These are phyloP conservation scores for Coptodon rendalli DNA, from an alignment of 2,113 vertebrate genomes.

Conservation along the genomic window DNA sequence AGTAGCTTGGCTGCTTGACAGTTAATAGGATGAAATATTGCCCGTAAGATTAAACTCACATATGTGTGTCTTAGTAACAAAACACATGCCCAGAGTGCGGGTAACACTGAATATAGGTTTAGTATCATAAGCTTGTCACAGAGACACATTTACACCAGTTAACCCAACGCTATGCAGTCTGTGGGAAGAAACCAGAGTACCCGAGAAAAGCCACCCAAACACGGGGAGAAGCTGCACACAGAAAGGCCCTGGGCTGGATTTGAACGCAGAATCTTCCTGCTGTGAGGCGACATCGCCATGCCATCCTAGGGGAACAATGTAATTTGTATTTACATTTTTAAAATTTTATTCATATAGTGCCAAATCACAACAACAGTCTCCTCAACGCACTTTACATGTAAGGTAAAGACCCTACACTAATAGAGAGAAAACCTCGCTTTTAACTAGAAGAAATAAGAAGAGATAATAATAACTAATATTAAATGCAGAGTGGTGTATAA, in stretches of 20 bases:
- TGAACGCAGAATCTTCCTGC: background rate
- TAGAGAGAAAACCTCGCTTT: background rate
- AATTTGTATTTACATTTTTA: background rate
- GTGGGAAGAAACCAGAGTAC: background rate
- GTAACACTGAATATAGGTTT: background rate
- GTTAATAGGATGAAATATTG: background rate
- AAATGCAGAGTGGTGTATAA: background rate
- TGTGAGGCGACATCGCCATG: background rate
- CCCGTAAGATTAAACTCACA: background rate
- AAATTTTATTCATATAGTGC: background rate
- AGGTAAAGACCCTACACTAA: background rate
- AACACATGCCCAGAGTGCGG: background rate
- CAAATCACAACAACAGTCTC: background rate
- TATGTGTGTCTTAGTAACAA: background rate
- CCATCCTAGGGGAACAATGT: background rate
- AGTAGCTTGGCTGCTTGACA: background rate
- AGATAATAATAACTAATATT: background rate
- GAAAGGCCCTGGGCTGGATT: background rate
- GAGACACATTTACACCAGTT: background rate
- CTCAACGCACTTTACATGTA: background rate
- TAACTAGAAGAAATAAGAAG: background rate
- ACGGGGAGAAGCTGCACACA: background rate
- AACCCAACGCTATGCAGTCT: background rate
- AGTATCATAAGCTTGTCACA: background rate
- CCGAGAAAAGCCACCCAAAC: background rate